Evolutionary conservation across 2,797 vertebrate genomes (phyloP).

Genomic region (Nannoperca obscura): DNA sequence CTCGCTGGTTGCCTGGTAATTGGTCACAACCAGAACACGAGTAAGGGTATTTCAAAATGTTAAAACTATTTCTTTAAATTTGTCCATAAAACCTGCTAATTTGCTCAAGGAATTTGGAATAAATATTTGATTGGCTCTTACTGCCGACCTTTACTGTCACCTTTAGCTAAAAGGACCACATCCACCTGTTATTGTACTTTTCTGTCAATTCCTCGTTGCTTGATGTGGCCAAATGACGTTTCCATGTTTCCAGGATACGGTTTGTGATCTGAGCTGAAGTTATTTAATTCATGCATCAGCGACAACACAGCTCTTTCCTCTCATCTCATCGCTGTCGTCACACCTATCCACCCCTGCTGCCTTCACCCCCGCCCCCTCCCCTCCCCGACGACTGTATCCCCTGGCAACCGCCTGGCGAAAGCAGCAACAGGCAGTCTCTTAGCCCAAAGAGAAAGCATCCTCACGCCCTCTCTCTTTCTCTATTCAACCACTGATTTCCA

Average conservation of each 20-base stretch:
- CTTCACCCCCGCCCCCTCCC: conserved; percentile 13
- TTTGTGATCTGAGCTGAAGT: conserved; percentile 3
- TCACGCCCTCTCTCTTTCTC: conserved; percentile 7
- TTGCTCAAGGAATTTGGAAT: background rate
- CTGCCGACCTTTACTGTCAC: background rate
- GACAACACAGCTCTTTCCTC: conserved; percentile 42
- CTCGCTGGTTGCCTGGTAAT: background rate
- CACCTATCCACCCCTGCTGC: conserved; percentile 43
- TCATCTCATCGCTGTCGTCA: conserved; percentile 58
- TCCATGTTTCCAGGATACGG: too few relatives aligned
- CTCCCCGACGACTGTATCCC: conserved; percentile 65
- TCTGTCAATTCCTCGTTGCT: background rate
- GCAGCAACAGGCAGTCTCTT: conserved; percentile 69
- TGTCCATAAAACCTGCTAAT: background rate
- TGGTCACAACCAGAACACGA: background rate
- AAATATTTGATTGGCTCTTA: background rate
- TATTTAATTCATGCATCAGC: conserved; percentile 15
- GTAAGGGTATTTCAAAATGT: background rate
- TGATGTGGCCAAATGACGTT: background rate
- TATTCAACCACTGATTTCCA: background rate
- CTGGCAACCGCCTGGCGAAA: conserved; percentile 75
- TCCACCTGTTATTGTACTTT: background rate
- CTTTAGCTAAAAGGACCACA: background rate
- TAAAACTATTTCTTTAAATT: background rate
- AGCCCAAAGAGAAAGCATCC: conserved; percentile 39